Evolutionary conservation across 2,888 invertebrate species (phyloP).

Genomic region (Brachynemurus nebulosus): DNA sequence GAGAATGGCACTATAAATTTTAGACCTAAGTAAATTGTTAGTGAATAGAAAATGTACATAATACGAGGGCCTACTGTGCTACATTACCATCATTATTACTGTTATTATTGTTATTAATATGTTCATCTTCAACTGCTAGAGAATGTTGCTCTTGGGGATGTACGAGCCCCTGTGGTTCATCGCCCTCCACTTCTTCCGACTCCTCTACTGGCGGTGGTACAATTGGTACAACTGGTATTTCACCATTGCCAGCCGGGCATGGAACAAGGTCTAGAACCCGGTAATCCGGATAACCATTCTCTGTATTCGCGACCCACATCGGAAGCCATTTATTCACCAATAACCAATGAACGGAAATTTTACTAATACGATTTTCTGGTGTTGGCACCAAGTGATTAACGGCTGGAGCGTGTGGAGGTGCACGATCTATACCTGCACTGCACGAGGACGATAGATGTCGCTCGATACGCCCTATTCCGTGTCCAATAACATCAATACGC

Average conservation of each 20-base stretch:
- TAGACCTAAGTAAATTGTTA: no score
- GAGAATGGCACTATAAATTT: no score
- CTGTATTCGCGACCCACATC: slow-evolving; percentile 41
- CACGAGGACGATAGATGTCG: slow-evolving; percentile 51
- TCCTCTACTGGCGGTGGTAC: not conserved
- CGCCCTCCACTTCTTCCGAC: slow-evolving; percentile 6
- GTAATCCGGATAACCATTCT: slow-evolving; percentile 36
- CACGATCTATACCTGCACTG: slow-evolving; percentile 37
- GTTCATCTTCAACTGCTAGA: not conserved
- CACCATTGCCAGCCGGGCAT: not conserved
- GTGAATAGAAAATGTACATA: no score
- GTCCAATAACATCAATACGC: slow-evolving; percentile 40
- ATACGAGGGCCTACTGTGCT: no score
- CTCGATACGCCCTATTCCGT: slow-evolving; percentile 41
- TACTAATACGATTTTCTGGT: slow-evolving; percentile 36
- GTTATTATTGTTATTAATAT: no score
- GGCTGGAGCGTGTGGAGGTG: slow-evolving; percentile 30
- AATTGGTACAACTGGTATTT: not conserved
- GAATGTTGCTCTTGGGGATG: not conserved
- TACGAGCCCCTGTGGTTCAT: not conserved
- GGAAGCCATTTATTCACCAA: slow-evolving; percentile 52
- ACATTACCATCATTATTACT: no score
- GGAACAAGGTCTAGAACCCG: slow-evolving; percentile 31
- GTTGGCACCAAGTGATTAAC: slow-evolving; percentile 31
- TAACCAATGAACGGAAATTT: slow-evolving; percentile 49